phyloP scores from a whole-genome alignment of 2,797 vertebrate species.

The Carduelis carduelis region DNA sequence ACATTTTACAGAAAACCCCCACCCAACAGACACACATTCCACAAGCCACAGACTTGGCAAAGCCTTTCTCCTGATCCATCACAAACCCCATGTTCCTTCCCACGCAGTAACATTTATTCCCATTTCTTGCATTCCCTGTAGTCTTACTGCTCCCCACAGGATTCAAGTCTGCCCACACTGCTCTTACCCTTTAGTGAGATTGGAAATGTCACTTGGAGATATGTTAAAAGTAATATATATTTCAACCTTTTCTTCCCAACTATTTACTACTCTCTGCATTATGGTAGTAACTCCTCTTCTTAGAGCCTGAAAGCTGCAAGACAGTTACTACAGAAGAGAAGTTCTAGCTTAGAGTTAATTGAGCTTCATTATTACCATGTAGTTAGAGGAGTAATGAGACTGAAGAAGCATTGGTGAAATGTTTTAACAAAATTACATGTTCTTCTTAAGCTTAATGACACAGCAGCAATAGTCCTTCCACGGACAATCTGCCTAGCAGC shows the following conservation, averaged over 20 bases:
- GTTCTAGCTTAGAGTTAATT: neutral
- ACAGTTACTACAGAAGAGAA: neutral
- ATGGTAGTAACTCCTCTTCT: neutral
- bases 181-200: neutral
- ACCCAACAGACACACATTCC: neutral
- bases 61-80: neutral
- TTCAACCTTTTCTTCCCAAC: neutral
- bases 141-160: neutral
- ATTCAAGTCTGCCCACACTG: neutral
- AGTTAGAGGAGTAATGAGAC: neutral
- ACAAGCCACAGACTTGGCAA: neutral
- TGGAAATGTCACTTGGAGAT: neutral
- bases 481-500: neutral
- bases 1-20: neutral
- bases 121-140: neutral
- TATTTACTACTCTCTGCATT: neutral
- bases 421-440: neutral
- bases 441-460: neutral
- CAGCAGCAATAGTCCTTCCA: neutral
- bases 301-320: neutral
- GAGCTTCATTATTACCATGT: neutral
- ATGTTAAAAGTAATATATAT: neutral
- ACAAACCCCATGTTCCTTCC: neutral
- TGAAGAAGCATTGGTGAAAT: neutral
- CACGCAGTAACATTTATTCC: neutral